Evolutionary conservation across 2,113 vertebrate genomes (phyloP), one percentile per base, ranked within the genome.

Genomic region (Charina bottae): DNA sequence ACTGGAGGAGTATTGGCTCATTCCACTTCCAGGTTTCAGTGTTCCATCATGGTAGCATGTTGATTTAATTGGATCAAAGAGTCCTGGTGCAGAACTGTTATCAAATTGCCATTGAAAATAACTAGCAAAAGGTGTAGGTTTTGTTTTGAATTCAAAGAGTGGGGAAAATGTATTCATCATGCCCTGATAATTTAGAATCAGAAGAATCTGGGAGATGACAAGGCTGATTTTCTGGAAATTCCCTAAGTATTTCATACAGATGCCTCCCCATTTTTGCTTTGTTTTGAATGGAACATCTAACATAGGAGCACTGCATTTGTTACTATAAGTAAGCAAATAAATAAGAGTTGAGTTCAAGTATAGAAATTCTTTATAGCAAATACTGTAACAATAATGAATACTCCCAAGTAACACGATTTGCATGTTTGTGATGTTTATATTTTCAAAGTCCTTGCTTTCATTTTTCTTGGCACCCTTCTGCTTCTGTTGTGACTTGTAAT

Each of bases 381-480:
- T 85, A 11, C 8, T 92, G 4, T 21, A 72, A 89, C 91, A 94
- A 55, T 23, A 62, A 89, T 21, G 10, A 88, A 85, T 58, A 78
- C 3, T 12, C 90, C 49, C 12, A 53, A 58, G 49, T 72, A 28
- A 58, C 93, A 56, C 53, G 59, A 89, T 90, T 92, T 93, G 5
- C 54, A 68, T 89, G 4, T 37, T 10, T 87, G 7, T 89, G 5
- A 55, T 90, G 1, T 7, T 93, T 92, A 6, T 26, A 92, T 87
- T 94, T 92, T 12, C 54, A 93, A 12, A 89, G 4, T 8, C 4
- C 85, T 93, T 85, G 89, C 2, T 94, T 92, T 42, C 58, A 11
- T 89, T 91, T 89, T 92, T 21, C 60, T 94, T 91, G 90, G 0
- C 37, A 91, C 93, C 17, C 13, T 94, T 2, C 6, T 93, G 92